Conservation (phyloP, 2,888 invertebrate species). For the Ornithoptera alexandrae region DNA sequence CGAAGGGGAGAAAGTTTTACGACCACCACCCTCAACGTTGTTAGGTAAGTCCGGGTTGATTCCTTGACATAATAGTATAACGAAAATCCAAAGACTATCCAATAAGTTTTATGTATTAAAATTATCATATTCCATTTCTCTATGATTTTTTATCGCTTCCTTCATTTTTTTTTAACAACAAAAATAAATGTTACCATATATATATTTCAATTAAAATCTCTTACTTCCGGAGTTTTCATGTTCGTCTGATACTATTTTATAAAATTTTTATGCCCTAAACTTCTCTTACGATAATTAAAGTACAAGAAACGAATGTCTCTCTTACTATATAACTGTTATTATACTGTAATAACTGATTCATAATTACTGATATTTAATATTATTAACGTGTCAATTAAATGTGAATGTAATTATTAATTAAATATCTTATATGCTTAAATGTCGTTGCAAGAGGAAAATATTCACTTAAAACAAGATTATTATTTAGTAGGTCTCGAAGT, state of each 20-base stretch:
- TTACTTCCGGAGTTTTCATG: too few relatives aligned
- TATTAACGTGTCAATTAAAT: not conserved
- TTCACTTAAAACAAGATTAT: not conserved
- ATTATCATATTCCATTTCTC: not conserved
- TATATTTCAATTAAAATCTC: too few relatives aligned
- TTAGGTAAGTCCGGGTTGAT: conserved; percentile 68
- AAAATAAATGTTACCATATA: too few relatives aligned
- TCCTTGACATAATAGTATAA: conserved; percentile 60
- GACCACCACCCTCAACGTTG: conserved; percentile 65
- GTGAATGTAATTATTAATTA: not conserved
- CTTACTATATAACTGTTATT: not conserved
- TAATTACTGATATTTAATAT: not conserved
- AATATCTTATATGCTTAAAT: not conserved
- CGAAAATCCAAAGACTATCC: conserved; percentile 25
- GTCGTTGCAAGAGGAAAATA: not conserved
- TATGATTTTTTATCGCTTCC: too few relatives aligned
- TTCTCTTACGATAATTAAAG: not conserved
- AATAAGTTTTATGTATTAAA: not conserved
- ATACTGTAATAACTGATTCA: not conserved
- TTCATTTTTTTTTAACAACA: not conserved
- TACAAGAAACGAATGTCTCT: not conserved
- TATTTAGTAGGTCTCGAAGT: not conserved
- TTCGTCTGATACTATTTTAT: too few relatives aligned
- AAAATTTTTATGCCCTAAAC: too few relatives aligned
- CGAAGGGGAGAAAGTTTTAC: conserved; percentile 74